Base-by-base conservation (phyloP, 1,140 invertebrate genomes). In the Chironomus striatipennis region DNA sequence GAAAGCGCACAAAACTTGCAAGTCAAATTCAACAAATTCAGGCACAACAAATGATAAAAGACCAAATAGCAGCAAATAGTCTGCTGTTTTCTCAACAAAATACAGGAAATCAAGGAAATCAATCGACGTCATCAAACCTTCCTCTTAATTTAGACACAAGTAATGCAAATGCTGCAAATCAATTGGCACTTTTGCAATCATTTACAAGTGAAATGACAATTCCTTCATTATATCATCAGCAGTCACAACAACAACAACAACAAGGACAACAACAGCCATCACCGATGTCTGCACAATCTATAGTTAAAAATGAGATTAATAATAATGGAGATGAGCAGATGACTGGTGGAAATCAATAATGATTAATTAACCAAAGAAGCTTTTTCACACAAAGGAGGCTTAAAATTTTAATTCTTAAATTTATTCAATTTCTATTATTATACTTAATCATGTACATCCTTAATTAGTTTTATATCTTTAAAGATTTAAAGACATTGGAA, bases 1-100 rank as follows among this genome's bases (percentile, higher is more conserved):
- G 81, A 7, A 82, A 82, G 65, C 77, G 81, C 12, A 78, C 82
- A 7, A 17, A 81, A 21, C 20, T 43, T 6, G 57, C 74, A n/a
- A 74, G 24, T n/a, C 57, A 67, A 74, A 74, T 42, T n/a, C 64
- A 74, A 74, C 42, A 74, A 21, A 47, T 64, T 24, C 73, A 74
- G 10, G 65, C 20, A 20, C 65, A 73, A 73, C 73, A 73, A 17
- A 73, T 73, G 73, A 42, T 73, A 15, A 73, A 43, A 34, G 17
- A 42, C 8, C 42, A 43, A 18, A 47, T 43, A n/a, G 18, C 47
- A 15, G 47, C 73, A 17, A 73, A 43, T 20, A 73, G 10, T 20
- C 4, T 43, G 17, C 18, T 47, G n/a, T 42, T 42, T 17, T n/a
- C 15, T n/a, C 73, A 20, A 24, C 73, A 17, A 73, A 42, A 20